These are phyloP conservation scores for Athene noctua DNA, from an alignment of 2,113 vertebrate species.

Conservation along the genomic window DNA sequence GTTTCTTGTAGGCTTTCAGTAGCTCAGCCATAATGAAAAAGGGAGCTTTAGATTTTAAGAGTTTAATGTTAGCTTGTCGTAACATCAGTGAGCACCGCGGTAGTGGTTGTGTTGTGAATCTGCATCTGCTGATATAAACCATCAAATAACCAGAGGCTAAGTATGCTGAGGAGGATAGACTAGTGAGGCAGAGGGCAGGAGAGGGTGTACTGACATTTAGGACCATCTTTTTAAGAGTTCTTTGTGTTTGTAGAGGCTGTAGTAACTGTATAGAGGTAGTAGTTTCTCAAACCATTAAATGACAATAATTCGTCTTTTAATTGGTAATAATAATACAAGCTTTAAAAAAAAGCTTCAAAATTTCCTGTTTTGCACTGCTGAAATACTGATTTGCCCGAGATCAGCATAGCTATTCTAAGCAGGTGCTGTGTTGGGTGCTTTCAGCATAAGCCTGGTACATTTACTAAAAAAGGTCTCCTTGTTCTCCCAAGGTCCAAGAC, in stretches of 20 bases:
- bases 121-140: background rate
- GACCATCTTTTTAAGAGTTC: background rate
- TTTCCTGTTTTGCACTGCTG: background rate
- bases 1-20: background rate
- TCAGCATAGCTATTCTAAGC: background rate
- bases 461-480: background rate
- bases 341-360: background rate
- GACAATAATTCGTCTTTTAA: background rate
- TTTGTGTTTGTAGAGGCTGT: background rate
- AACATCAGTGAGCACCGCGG: background rate
- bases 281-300: background rate
- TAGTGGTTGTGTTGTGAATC: background rate
- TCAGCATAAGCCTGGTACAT: background rate
- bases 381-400: background rate
- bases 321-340: background rate
- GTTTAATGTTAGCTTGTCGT: background rate
- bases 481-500: background rate
- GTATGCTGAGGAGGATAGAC: background rate
- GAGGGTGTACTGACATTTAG: background rate
- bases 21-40: background rate
- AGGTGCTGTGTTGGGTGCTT: background rate
- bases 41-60: background rate
- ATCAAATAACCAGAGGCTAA: background rate
- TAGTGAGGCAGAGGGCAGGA: background rate
- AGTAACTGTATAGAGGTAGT: background rate